These are phyloP conservation scores for Gnatocerus cornutus DNA, from an alignment of 2,888 invertebrate species.

Conservation along the genomic window DNA sequence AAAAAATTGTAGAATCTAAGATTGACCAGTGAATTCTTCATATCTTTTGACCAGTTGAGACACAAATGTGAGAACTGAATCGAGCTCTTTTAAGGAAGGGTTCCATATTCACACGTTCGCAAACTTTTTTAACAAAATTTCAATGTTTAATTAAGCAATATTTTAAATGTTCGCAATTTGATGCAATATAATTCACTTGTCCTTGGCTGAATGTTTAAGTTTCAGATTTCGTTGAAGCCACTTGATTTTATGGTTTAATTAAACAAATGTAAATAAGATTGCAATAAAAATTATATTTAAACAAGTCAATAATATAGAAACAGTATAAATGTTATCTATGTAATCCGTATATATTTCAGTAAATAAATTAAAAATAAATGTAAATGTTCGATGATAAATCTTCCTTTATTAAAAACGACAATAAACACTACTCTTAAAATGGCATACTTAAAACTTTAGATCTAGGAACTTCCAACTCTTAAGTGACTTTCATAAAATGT, in stretches of 20 bases:
- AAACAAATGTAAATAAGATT: slow-evolving; percentile 63
- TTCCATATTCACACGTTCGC: neutral
- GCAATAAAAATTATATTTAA: slow-evolving; percentile 63
- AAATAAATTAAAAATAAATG: slow-evolving; percentile 58
- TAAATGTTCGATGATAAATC: slow-evolving; percentile 58
- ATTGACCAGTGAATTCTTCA: neutral
- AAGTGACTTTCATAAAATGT: slow-evolving; percentile 61
- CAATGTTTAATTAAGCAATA: slow-evolving; percentile 28
- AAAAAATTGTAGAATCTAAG: too few species aligned
- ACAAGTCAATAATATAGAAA: slow-evolving; percentile 62
- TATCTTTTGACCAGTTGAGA: neutral
- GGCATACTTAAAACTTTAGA: slow-evolving; percentile 3
- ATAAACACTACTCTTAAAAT: slow-evolving; percentile 41
- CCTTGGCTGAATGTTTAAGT: slow-evolving; percentile 3
- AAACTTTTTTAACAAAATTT: neutral
- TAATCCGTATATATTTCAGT: slow-evolving; percentile 62
- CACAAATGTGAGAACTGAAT: neutral
- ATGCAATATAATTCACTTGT: slow-evolving; percentile 15
- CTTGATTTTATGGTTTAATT: slow-evolving; percentile 35
- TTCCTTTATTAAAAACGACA: slow-evolving; percentile 54
- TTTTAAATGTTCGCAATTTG: slow-evolving; percentile 19
- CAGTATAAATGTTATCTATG: slow-evolving; percentile 61
- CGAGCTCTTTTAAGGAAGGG: neutral
- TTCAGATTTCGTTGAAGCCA: neutral
- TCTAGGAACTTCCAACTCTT: slow-evolving; percentile 41